Percentiles rank a stretch among this genome's conserved stretches.
Evolutionary conservation across 2,888 invertebrate species (phyloP).

Genomic region (Shargacucullia verbasci): DNA sequence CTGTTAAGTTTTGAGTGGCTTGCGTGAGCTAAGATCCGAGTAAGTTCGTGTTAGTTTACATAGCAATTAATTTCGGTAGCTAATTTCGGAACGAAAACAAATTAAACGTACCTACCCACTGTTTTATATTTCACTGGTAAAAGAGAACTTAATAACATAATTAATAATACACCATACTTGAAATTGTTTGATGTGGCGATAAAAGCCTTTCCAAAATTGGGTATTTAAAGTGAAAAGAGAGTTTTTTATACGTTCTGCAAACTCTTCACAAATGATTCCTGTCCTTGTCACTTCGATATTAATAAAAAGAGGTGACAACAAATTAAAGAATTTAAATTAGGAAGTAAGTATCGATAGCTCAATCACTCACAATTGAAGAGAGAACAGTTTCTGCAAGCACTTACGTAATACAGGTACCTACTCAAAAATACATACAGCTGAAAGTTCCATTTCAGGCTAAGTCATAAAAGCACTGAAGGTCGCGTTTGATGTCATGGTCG

Average conservation of each 20-base stretch:
- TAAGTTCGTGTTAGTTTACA: constrained; percentile 47
- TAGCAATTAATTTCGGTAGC: constrained; percentile 38
- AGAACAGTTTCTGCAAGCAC: too few relatives aligned
- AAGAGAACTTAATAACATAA: constrained; percentile 25
- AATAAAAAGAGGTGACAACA: too few relatives aligned
- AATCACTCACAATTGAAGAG: too few relatives aligned
- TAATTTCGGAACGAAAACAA: constrained; percentile 30
- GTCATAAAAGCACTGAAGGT: constrained; percentile 45
- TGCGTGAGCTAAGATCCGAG: constrained; percentile 42
- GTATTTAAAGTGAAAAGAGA: too few relatives aligned
- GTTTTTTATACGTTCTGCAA: constrained; percentile 43
- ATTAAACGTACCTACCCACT: constrained; percentile 3
- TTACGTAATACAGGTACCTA: too few relatives aligned
- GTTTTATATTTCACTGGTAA: too few relatives aligned
- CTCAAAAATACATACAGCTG: constrained; percentile 14
- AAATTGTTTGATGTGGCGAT: constrained; percentile 1
- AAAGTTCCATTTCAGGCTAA: constrained; percentile 16
- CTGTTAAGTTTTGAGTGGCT: constrained; percentile 41
- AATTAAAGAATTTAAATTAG: too few relatives aligned
- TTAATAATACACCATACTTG: constrained; percentile 13
- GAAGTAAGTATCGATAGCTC: too few relatives aligned
- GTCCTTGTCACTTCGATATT: too few relatives aligned
- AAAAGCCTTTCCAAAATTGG: too few relatives aligned
- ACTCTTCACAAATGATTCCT: too few relatives aligned
- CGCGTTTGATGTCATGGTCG: constrained; percentile 31